Conservation (phyloP, 2,797 vertebrate species). For the Capromys pilorides region DNA sequence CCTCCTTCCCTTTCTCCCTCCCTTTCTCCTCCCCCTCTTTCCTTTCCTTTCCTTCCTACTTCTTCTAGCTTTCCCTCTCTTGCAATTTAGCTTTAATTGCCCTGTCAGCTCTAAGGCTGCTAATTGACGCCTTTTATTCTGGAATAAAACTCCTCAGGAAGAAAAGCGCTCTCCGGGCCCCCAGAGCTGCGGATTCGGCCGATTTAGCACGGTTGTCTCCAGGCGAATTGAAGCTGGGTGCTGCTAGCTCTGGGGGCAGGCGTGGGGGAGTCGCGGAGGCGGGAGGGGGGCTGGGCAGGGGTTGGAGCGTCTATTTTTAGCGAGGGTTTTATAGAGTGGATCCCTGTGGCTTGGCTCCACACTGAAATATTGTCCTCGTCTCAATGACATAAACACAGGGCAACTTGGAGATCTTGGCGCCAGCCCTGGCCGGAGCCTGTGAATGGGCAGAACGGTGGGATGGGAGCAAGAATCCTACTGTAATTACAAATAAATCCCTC, state of each 20-base stretch:
- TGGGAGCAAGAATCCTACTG: constrained; percentile 83
- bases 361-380: constrained; percentile 91
- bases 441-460: constrained; percentile 86
- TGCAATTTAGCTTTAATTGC: constrained; percentile 69
- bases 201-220: constrained; percentile 83
- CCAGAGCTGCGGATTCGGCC: constrained; percentile 69
- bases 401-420: constrained; percentile 90
- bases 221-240: constrained; percentile 82
- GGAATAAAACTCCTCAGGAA: constrained; percentile 74
- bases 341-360: constrained; percentile 91
- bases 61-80: constrained; percentile 39
- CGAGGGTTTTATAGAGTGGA: constrained; percentile 91
- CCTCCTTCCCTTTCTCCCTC: background rate
- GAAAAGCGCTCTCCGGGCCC: constrained; percentile 67
- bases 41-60: background rate
- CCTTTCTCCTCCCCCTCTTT: background rate
- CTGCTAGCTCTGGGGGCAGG: constrained; percentile 82
- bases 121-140: constrained; percentile 83
- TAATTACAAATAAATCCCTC: constrained; percentile 86
- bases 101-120: constrained; percentile 69
- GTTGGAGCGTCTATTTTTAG: constrained; percentile 88
- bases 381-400: constrained; percentile 91
- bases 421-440: constrained; percentile 89
- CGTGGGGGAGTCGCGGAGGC: constrained; percentile 79
- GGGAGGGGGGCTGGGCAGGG: constrained; percentile 80